Base-by-base conservation (phyloP, 2,888 invertebrate species). In the Cephus pulcher region DNA sequence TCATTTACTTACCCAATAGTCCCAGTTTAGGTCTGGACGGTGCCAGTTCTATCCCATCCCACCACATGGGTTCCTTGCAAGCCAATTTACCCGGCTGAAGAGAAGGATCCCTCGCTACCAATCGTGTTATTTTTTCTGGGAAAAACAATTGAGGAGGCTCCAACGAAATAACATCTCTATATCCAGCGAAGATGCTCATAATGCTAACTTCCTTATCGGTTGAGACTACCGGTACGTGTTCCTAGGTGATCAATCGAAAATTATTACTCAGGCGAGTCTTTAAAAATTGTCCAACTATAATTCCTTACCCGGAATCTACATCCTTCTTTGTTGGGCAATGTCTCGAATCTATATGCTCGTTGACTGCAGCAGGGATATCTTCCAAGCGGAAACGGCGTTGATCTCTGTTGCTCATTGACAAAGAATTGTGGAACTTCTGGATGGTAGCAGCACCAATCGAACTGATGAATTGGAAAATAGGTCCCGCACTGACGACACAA, bases 331-430 rank as follows among this genome's bases (percentile, higher is more conserved):
- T 95, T 94, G 23, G 94, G 93, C 80, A 96, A 88, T 34, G 95
- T 93, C 91, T 97, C 96, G 92, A 96, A 97, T 84, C 95, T 93
- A 90, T 97, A 96, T 1, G 97, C 96, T 83, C 96, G 94, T 92
- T 96, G 96, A 35, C 97, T 97, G 92, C 98, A 98, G 92, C 98
- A 98, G 0, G 97, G 96, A 92, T 95, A 96, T 77, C 92, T 91
- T 76, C 97, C 97, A 23, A 96, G 93, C 0, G 96, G 96, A 84
- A 95, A 93, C 12, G 95, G 94, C 0, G 94, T 92, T 6, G 93
- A 93, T 81, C 94, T 93, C 76, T 93, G 93, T 1, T 95, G 94
- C 77, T 96, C 96, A 84, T 96, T 92, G 12, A 94, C 93, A 88
- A 96, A 95, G 92, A 95, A 96, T 89, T 96, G 96, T 6, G 97